phyloP scores from a whole-genome alignment of 2,113 vertebrate genomes.

The Myiozetetes cayanensis region DNA sequence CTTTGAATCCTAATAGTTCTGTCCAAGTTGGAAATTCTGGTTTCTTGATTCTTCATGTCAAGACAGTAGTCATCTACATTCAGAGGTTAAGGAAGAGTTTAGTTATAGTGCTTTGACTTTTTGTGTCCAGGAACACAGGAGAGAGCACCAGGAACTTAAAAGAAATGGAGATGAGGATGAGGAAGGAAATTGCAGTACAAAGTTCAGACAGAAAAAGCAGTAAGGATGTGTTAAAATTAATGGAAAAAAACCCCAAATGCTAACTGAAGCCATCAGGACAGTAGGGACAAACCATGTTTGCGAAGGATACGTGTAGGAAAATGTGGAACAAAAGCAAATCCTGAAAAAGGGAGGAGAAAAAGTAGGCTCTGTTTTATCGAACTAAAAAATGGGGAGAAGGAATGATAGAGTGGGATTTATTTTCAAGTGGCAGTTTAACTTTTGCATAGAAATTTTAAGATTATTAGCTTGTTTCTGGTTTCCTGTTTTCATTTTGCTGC shows the following conservation, averaged over 20 bases:
- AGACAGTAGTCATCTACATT: background rate
- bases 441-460: background rate
- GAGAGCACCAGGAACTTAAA: background rate
- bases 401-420: background rate
- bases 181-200: background rate
- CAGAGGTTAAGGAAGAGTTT: background rate
- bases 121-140: background rate
- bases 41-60: background rate
- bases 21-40: background rate
- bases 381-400: background rate
- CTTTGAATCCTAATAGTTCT: background rate
- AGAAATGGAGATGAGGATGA: background rate
- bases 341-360: background rate
- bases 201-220: background rate
- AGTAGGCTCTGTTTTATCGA: background rate
- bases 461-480: background rate
- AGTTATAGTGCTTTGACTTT: background rate
- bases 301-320: accelerated
- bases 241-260: background rate
- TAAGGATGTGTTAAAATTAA: background rate
- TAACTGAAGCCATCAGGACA: background rate
- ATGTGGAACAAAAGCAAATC: background rate
- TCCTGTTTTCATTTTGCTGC: background rate
- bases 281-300: background rate
- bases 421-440: background rate